These are phyloP conservation scores for Crotophaga sulcirostris DNA, from an alignment of 2,113 vertebrate genomes.

Conservation along the genomic window DNA sequence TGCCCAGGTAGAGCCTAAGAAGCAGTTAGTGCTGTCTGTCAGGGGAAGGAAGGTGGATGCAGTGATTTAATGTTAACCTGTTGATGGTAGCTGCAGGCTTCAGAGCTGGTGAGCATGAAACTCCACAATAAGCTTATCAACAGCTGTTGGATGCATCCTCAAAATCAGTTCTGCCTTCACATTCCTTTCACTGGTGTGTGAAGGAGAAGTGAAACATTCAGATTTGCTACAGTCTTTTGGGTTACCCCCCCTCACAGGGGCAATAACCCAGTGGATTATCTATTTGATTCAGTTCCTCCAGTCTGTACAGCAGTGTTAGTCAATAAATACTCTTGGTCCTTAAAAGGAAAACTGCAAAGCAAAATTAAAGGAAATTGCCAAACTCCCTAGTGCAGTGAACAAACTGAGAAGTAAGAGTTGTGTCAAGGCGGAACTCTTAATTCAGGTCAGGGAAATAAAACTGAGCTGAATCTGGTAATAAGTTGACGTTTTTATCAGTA, in stretches of 20 bases:
- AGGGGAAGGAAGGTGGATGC: background rate
- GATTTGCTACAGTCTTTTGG: background rate
- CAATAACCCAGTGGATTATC: background rate
- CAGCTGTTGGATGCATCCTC: background rate
- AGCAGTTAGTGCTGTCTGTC: background rate
- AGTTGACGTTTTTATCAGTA: background rate
- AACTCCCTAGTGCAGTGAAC: background rate
- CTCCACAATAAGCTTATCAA: accelerated
- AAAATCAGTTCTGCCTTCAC: background rate
- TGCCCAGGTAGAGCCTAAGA: background rate
- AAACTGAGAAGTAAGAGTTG: background rate
- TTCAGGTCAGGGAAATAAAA: background rate
- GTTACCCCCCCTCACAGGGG: background rate
- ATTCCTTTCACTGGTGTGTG: background rate
- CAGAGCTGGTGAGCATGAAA: background rate
- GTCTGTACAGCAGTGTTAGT: background rate
- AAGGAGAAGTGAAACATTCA: background rate
- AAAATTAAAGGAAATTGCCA: background rate
- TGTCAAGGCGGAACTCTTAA: background rate
- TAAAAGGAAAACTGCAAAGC: background rate
- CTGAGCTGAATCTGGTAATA: background rate
- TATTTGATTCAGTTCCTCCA: background rate
- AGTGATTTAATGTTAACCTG: background rate
- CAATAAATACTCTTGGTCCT: background rate
- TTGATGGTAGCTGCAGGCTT: background rate